These are phyloP conservation scores for Aricia agestis DNA, from an alignment of 1,140 invertebrate genomes.

Conservation along the genomic window DNA sequence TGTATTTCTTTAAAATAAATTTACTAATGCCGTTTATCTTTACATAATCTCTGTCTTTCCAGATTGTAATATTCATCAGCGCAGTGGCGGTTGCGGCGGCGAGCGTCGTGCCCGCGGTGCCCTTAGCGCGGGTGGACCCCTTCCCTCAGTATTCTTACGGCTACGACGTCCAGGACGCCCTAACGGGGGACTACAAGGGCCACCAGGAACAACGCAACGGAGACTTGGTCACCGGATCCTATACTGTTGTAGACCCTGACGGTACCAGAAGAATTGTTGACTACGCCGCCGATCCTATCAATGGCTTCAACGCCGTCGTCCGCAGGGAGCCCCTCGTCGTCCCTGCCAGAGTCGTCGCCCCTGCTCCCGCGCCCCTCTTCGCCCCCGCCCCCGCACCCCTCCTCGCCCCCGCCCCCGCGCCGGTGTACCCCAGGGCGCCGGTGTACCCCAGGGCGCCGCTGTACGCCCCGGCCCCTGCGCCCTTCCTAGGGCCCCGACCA, in stretches of 20 bases:
- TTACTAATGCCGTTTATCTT: too few relatives aligned
- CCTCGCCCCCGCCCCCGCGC: constrained; percentile 38
- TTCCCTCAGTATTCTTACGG: constrained; percentile 79
- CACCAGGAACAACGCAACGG: constrained; percentile 79
- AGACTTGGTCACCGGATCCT: constrained; percentile 78
- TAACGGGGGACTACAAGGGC: constrained; percentile 80
- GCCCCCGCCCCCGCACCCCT: constrained; percentile 37
- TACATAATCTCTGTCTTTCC: constrained; percentile 31
- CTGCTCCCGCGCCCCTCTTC: constrained; percentile 42
- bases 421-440: constrained; percentile 36
- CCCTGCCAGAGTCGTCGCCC: constrained; percentile 49
- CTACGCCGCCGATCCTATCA: constrained; percentile 78
- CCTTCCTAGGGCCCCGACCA: constrained; percentile 51
- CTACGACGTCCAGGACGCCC: constrained; percentile 78
- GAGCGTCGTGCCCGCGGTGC: constrained; percentile 24
- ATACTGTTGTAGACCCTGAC: constrained; percentile 78
- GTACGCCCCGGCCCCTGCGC: constrained; percentile 46
- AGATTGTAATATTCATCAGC: constrained; percentile 74
- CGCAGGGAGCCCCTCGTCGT: constrained; percentile 60
- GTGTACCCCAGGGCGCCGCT: constrained; percentile 37
- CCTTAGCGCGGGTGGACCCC: constrained; percentile 65
- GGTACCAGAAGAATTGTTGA: constrained; percentile 77
- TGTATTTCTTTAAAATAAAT: too few relatives aligned
- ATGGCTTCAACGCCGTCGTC: constrained; percentile 80
- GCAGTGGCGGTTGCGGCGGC: constrained; percentile 10